A percentile compares a stretch with the other conserved stretches of the same genome.
These are phyloP conservation scores for Callochromis pleurospilus DNA, from an alignment of 2,113 vertebrate genomes.

Conservation along the genomic window DNA sequence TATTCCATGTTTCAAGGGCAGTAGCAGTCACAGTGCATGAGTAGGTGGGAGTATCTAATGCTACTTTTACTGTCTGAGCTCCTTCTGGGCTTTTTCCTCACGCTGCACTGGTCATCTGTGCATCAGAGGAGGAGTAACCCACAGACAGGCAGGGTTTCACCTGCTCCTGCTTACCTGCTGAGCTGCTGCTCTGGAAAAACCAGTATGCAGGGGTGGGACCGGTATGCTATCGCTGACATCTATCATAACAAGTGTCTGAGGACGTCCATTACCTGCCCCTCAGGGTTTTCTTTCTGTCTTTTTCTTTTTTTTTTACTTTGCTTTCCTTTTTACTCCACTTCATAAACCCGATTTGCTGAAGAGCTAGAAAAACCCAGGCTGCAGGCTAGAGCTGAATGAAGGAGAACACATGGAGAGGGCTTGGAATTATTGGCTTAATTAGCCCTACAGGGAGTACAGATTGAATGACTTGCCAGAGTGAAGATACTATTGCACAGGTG, in stretches of 20 bases:
- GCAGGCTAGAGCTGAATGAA: neutral
- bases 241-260: slow-evolving; percentile 35
- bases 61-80: neutral
- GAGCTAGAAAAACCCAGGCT: neutral
- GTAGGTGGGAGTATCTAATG: neutral
- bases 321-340: neutral
- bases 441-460: slow-evolving; percentile 38
- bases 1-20: slow-evolving; percentile 37
- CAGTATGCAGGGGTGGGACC: neutral
- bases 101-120: neutral
- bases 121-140: neutral
- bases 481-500: slow-evolving; percentile 39
- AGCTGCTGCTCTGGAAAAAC: neutral
- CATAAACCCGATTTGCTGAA: neutral
- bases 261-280: neutral
- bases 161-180: neutral
- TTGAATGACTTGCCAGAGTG: slow-evolving; percentile 34
- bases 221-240: slow-evolving; percentile 11
- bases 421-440: slow-evolving; percentile 54
- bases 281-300: neutral
- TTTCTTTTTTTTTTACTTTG: neutral
- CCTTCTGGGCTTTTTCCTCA: neutral
- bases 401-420: neutral
- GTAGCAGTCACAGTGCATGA: neutral
- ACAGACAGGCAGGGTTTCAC: neutral